These are phyloP conservation scores for Mechanitis mazaeus DNA, from an alignment of 2,888 invertebrate species.

Conservation along the genomic window DNA sequence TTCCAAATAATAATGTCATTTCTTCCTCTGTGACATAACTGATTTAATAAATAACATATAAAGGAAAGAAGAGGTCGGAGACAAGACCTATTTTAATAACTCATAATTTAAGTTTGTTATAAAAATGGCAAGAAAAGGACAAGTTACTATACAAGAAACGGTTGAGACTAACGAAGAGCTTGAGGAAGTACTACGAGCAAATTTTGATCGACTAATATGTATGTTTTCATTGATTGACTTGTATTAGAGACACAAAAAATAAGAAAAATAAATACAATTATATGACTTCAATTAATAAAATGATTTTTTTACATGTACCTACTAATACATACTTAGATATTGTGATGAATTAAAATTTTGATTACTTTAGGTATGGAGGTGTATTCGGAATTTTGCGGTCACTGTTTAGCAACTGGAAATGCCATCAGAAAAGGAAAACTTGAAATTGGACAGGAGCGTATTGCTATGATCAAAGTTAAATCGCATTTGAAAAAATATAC, in stretches of 20 bases:
- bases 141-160: slow-evolving; percentile 56
- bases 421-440: slow-evolving; percentile 81
- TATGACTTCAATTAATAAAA: too few relatives aligned
- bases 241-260: not conserved
- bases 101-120: not conserved
- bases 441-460: slow-evolving; percentile 80
- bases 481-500: too few relatives aligned
- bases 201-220: slow-evolving; percentile 57
- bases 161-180: slow-evolving; percentile 60
- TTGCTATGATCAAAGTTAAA: slow-evolving; percentile 76
- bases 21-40: too few relatives aligned
- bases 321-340: too few relatives aligned
- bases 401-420: slow-evolving; percentile 78
- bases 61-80: too few relatives aligned
- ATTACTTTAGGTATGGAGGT: slow-evolving; percentile 74
- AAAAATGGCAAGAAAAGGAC: slow-evolving; percentile 63
- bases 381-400: slow-evolving; percentile 83
- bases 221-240: slow-evolving; percentile 32
- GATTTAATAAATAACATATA: too few relatives aligned
- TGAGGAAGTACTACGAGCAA: slow-evolving; percentile 39
- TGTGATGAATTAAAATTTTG: not conserved
- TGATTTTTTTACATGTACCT: too few relatives aligned
- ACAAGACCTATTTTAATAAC: not conserved
- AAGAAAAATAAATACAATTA: not conserved
- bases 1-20: too few relatives aligned